A percentile compares a stretch with the other conserved stretches of the same genome.
These are phyloP conservation scores for Drosophila atroscutellata DNA, from an alignment of 2,888 invertebrate genomes.

Conservation along the genomic window DNA sequence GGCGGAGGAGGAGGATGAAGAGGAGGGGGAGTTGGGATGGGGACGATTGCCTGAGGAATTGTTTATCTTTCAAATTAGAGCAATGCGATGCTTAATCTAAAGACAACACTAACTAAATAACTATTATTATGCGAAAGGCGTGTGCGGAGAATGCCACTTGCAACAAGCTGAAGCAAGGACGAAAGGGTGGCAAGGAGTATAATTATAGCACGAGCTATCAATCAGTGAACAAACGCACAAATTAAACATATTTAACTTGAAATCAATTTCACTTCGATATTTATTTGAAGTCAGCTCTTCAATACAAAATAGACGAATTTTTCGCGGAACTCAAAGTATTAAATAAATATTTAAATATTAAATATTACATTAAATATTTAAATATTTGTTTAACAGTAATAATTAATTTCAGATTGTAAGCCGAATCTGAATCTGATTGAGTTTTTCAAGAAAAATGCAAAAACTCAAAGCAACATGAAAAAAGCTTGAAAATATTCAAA, in stretches of 20 bases:
- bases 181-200: not conserved
- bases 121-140: not conserved
- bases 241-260: not conserved
- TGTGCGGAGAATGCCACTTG: not conserved
- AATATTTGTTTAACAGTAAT: not conserved
- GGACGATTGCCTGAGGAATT: slow-evolving; percentile 33
- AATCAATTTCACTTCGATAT: not conserved
- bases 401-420: not conserved
- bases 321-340: not conserved
- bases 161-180: not conserved
- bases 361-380: not conserved
- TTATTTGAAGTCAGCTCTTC: not conserved
- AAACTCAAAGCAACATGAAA: not conserved
- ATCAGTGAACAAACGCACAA: not conserved
- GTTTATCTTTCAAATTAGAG: slow-evolving; percentile 69
- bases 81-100: slow-evolving; percentile 50
- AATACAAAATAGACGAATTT: not conserved
- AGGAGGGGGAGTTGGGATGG: accelerated
- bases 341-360: not conserved
- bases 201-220: slow-evolving; percentile 2
- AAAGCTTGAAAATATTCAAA: not conserved
- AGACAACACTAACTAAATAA: slow-evolving; percentile 53
- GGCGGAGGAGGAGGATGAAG: not conserved
- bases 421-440: not conserved
- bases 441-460: not conserved